phyloP scores from a whole-genome alignment of 2,797 vertebrate species.

The Peromyscus nudipes region DNA sequence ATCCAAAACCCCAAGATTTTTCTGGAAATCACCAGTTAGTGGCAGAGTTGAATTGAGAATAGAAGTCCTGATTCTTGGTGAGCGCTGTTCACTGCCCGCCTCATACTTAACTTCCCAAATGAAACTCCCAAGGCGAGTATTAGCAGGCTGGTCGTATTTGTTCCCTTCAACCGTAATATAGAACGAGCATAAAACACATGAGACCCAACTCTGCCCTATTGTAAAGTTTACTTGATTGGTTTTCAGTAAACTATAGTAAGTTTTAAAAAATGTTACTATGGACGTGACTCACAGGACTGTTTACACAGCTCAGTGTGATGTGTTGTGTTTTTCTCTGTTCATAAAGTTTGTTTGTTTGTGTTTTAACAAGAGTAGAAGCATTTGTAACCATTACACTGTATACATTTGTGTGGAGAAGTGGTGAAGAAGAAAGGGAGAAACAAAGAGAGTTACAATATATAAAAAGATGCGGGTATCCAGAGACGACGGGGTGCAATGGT shows the following conservation, averaged over 20 bases:
- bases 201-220: not conserved
- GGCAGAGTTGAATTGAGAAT: not conserved
- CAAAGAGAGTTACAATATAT: not conserved
- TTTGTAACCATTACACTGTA: constrained; percentile 19
- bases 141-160: not conserved
- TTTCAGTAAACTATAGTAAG: not conserved
- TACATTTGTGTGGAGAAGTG: not conserved
- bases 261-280: not conserved
- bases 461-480: not conserved
- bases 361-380: not conserved
- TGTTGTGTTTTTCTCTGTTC: constrained; percentile 49
- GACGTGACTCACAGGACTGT: not conserved
- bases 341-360: not conserved
- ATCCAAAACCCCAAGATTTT: not conserved
- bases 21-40: constrained; percentile 25
- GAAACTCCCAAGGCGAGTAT: not conserved
- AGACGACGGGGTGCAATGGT: not conserved
- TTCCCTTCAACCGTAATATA: not conserved
- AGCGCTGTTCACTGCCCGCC: not conserved
- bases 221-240: not conserved
- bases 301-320: not conserved
- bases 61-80: not conserved
- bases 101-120: not conserved
- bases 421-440: not conserved
- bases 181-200: not conserved